A percentile compares a stretch with the other conserved stretches of the same genome.
Conservation (phyloP, 2,113 vertebrate genomes). For the Psilopogon haemacephalus region DNA sequence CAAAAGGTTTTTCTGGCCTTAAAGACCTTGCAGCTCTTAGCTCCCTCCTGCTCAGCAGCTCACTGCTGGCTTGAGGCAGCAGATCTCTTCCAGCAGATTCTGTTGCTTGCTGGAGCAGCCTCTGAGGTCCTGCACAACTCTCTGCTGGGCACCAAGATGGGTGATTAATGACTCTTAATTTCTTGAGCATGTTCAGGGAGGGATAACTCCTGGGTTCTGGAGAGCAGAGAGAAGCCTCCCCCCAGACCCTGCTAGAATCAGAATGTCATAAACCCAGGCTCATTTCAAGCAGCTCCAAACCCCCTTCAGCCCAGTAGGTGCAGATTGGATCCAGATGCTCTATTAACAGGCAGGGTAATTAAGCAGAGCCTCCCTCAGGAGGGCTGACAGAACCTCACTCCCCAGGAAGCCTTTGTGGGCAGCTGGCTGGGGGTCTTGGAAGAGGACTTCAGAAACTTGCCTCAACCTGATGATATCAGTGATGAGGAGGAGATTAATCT, state of each 20-base stretch:
- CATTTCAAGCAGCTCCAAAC: constrained; percentile 58
- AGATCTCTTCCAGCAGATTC: not conserved
- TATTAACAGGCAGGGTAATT: constrained; percentile 39
- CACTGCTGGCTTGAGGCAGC: not conserved
- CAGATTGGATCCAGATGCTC: constrained; percentile 72
- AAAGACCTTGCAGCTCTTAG: not conserved
- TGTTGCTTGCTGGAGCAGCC: not conserved
- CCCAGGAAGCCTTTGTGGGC: not conserved
- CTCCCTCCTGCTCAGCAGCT: not conserved
- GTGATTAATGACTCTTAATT: not conserved
- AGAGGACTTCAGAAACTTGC: not conserved
- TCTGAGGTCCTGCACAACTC: not conserved
- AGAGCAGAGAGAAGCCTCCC: not conserved
- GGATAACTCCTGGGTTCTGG: not conserved
- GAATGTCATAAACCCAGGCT: constrained; percentile 60
- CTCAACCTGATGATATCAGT: constrained; percentile 28
- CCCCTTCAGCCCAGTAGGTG: constrained; percentile 62
- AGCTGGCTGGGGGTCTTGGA: not conserved
- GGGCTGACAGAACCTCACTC: not conserved
- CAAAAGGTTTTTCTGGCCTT: not conserved
- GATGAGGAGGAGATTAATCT: constrained; percentile 36
- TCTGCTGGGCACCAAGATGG: not conserved
- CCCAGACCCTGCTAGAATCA: constrained; percentile 50
- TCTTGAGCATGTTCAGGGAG: not conserved
- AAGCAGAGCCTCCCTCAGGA: constrained; percentile 17